A percentile compares a stretch with the other conserved stretches of the same genome.
Evolutionary conservation across 2,797 vertebrate species (phyloP).

Genomic region (Botia kubotai): DNA sequence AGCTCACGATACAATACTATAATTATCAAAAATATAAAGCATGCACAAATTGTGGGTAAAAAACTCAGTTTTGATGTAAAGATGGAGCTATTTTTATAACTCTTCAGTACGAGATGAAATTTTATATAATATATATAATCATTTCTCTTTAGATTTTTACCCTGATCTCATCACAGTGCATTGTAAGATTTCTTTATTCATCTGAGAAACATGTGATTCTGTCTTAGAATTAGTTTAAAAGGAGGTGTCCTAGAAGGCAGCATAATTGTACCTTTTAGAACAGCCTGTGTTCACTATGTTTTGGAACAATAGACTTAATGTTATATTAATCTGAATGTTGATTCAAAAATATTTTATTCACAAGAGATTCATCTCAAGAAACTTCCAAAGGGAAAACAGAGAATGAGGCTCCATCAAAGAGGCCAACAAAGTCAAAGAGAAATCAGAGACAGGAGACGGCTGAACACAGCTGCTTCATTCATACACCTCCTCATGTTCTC

Average conservation of each 20-base stretch:
- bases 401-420: slow-evolving; percentile 30
- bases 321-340: not conserved
- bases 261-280: not conserved
- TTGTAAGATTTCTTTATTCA: too few relatives aligned
- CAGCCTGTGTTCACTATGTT: not conserved
- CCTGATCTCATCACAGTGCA: too few relatives aligned
- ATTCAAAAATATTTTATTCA: not conserved
- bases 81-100: too few relatives aligned
- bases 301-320: not conserved
- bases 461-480: slow-evolving; percentile 55
- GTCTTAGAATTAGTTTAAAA: too few relatives aligned
- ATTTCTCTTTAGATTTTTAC: too few relatives aligned
- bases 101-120: too few relatives aligned
- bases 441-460: slow-evolving; percentile 68
- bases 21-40: too few relatives aligned
- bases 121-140: too few relatives aligned
- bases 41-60: too few relatives aligned
- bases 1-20: not conserved
- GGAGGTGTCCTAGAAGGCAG: too few relatives aligned
- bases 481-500: not conserved
- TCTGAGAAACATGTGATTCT: too few relatives aligned
- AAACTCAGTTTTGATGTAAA: too few relatives aligned
- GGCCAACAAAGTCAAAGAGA: slow-evolving; percentile 66
- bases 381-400: slow-evolving; percentile 42
- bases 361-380: slow-evolving; percentile 37